Conservation (phyloP, 2,797 vertebrate species). For the Phyllotis vaccarum region DNA sequence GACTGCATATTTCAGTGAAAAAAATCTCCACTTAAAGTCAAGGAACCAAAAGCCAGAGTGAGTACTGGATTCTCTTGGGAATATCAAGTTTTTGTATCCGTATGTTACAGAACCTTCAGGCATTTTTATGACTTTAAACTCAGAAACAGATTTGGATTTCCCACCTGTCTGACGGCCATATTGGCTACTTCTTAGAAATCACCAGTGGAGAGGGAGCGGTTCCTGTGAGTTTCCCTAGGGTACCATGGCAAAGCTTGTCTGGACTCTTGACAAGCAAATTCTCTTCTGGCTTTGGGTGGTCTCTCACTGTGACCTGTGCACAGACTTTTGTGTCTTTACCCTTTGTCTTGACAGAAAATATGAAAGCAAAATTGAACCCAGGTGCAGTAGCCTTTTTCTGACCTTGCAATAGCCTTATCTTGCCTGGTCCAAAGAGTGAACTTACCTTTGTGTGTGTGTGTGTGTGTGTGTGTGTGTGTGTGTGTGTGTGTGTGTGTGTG, state of each 20-base stretch:
- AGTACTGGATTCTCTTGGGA: not conserved
- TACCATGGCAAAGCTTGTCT: not conserved
- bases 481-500: not conserved
- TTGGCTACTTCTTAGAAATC: constrained; percentile 52
- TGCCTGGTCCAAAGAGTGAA: not conserved
- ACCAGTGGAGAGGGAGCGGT: not conserved
- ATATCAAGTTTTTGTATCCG: constrained; percentile 10
- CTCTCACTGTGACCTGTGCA: not conserved
- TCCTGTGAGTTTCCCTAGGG: not conserved
- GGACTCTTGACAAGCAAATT: constrained; percentile 10
- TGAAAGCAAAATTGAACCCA: constrained; percentile 34
- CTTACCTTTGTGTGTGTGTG: not conserved
- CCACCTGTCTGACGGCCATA: not conserved
- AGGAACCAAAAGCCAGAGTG: constrained; percentile 20
- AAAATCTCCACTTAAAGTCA: constrained; percentile 45
- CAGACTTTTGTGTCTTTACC: not conserved
- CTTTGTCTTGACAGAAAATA: constrained; percentile 21
- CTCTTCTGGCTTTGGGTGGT: not conserved
- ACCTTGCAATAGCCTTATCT: constrained; percentile 1
- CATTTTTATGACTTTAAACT: constrained; percentile 7
- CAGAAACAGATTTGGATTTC: constrained; percentile 46
- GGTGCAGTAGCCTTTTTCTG: not conserved
- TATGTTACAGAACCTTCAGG: constrained; percentile 8
- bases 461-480: not conserved
- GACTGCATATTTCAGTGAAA: constrained; percentile 9